Conservation (phyloP, 2,888 invertebrate species). For the Chalcis sispes region DNA sequence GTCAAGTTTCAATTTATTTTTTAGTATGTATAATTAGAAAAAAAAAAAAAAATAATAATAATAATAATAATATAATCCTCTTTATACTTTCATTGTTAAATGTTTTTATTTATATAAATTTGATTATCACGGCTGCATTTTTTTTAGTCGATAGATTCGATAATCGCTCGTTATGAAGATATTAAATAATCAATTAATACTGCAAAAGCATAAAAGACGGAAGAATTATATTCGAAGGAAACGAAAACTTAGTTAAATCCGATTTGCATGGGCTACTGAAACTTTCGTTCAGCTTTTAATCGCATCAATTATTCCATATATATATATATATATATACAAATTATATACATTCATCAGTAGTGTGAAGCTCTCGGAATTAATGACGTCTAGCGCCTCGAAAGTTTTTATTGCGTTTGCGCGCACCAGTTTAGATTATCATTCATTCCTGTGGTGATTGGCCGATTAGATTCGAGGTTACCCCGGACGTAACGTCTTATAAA, state of each 20-base stretch:
- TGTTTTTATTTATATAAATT: no score
- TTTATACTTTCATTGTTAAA: no score
- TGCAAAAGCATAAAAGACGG: neutral
- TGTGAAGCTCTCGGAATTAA: neutral
- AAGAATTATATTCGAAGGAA: neutral
- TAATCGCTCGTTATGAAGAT: neutral
- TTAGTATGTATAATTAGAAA: no score
- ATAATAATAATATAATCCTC: no score
- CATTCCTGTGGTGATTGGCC: neutral
- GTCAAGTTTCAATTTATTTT: no score
- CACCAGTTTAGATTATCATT: slow-evolving; percentile 50
- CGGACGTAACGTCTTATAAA: neutral
- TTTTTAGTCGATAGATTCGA: neutral
- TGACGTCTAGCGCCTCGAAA: slow-evolving; percentile 21
- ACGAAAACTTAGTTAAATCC: slow-evolving; percentile 17
- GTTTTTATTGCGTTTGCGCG: slow-evolving; percentile 51
- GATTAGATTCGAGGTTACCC: slow-evolving; percentile 38
- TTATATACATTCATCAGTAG: slow-evolving; percentile 17
- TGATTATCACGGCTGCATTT: no score
- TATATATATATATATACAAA: no score
- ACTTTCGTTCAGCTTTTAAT: slow-evolving; percentile 25
- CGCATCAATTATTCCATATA: slow-evolving; percentile 41
- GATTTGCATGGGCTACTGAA: slow-evolving; percentile 25
- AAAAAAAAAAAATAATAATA: slow-evolving; percentile 5
- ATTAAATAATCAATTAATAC: neutral